A percentile compares a stretch with the other conserved stretches of the same genome.
These are phyloP conservation scores for Germaria angustata DNA, from an alignment of 2,888 invertebrate genomes.

Conservation along the genomic window DNA sequence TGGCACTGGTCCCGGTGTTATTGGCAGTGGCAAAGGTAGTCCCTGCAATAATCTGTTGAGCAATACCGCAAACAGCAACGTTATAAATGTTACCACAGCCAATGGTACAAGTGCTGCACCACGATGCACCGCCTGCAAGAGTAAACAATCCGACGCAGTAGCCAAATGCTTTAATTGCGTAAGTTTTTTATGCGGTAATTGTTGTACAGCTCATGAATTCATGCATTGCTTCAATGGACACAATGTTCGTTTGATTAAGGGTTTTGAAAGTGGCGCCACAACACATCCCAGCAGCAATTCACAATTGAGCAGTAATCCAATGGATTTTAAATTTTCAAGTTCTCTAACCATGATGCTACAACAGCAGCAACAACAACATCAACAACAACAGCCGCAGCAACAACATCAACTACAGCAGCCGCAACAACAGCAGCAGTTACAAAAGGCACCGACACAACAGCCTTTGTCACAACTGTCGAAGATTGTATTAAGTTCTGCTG, in stretches of 20 bases:
- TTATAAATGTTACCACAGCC: conserved; percentile 78
- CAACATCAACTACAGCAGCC: conserved; percentile 66
- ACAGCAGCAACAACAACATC: conserved; percentile 74
- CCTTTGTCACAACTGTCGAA: conserved; percentile 77
- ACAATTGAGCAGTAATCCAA: conserved; percentile 69
- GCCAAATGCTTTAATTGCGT: conserved; percentile 98
- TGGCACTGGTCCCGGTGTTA: conserved; percentile 55
- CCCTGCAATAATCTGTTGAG: conserved; percentile 69
- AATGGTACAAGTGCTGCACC: conserved; percentile 81
- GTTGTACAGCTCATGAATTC: conserved; percentile 99
- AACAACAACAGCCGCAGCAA: conserved; percentile 69
- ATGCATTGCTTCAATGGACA: conserved; percentile 99
- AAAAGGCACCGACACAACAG: conserved; percentile 67
- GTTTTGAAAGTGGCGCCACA: conserved; percentile 71
- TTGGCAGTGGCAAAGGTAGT: conserved; percentile 67
- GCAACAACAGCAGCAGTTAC: conserved; percentile 68
- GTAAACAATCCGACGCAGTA: conserved; percentile 95
- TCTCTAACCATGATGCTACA: conserved; percentile 77
- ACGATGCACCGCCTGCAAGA: conserved; percentile 97
- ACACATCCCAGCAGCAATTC: conserved; percentile 52
- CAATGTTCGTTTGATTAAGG: conserved; percentile 85
- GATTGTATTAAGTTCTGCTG: conserved; percentile 72
- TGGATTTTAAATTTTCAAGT: conserved; percentile 74
- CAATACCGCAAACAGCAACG: conserved; percentile 58
- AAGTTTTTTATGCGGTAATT: conserved; percentile 96